phyloP scores from a whole-genome alignment of 2,797 vertebrate genomes.

The Babyrousa celebensis region DNA sequence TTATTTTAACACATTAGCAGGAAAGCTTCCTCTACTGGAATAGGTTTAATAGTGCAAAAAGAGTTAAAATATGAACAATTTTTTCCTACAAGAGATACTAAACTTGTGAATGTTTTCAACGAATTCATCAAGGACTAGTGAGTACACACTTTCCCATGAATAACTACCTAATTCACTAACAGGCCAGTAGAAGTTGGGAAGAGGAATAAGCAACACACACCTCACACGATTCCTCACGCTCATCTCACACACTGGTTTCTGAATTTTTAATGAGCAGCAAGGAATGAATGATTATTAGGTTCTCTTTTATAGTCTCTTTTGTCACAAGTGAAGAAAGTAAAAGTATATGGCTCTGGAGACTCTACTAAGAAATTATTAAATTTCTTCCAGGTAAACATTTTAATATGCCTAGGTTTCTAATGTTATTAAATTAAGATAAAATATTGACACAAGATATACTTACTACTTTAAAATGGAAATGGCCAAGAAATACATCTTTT shows the following conservation, averaged over 20 bases:
- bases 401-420: background rate
- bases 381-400: conserved; percentile 31
- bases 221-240: background rate
- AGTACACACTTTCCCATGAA: background rate
- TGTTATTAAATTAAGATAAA: conserved; percentile 38
- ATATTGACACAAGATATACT: background rate
- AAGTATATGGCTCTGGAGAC: background rate
- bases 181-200: background rate
- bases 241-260: background rate
- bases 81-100: conserved; percentile 1
- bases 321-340: conserved; percentile 1
- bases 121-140: conserved; percentile 17
- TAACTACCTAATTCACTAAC: background rate
- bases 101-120: conserved; percentile 30
- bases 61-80: background rate
- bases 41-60: conserved; percentile 37
- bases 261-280: conserved; percentile 8
- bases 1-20: conserved; percentile 51
- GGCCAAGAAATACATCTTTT: background rate
- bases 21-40: conserved; percentile 16
- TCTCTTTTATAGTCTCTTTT: conserved; percentile 37
- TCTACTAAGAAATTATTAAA: conserved; percentile 56
- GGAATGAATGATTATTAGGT: conserved; percentile 8
- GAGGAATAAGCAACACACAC: background rate
- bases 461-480: conserved; percentile 50